phyloP scores from a whole-genome alignment of 2,113 vertebrate species.

The Accipiter virgatus region DNA sequence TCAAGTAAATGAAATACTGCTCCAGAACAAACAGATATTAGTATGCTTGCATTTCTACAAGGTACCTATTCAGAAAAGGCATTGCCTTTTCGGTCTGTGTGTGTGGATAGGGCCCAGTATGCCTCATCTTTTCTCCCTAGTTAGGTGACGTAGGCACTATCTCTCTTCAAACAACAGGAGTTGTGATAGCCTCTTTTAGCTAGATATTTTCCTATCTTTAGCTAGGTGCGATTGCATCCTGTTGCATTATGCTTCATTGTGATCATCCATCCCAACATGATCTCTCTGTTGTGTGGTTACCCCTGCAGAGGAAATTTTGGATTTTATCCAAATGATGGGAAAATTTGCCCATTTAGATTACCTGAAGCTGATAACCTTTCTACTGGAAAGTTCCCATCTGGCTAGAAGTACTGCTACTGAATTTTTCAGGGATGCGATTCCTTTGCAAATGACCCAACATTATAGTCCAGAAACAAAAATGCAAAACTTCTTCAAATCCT shows the following conservation, averaged over 20 bases:
- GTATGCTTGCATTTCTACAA: background rate
- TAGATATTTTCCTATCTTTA: background rate
- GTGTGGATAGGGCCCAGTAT: background rate
- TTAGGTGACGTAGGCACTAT: background rate
- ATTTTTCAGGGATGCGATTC: constrained; percentile 25
- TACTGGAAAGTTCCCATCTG: constrained; percentile 36
- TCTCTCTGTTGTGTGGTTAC: constrained; percentile 4
- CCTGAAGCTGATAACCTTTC: constrained; percentile 47
- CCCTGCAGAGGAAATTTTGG: constrained; percentile 24
- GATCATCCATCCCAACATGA: background rate
- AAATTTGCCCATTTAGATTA: constrained; percentile 37
- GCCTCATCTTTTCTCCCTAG: background rate
- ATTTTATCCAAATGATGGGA: constrained; percentile 31
- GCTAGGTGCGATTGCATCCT: background rate
- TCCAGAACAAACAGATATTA: background rate
- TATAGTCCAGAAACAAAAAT: background rate
- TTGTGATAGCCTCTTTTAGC: background rate
- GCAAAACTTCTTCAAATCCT: background rate
- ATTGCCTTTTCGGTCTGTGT: background rate
- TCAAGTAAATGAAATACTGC: background rate
- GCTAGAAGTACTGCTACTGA: background rate
- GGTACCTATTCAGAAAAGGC: background rate
- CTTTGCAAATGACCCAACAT: constrained; percentile 30
- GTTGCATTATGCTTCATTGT: background rate
- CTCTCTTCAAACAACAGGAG: background rate